Evolutionary conservation across 2,797 vertebrate genomes (phyloP).

Genomic region (Lateolabrax maculatus): DNA sequence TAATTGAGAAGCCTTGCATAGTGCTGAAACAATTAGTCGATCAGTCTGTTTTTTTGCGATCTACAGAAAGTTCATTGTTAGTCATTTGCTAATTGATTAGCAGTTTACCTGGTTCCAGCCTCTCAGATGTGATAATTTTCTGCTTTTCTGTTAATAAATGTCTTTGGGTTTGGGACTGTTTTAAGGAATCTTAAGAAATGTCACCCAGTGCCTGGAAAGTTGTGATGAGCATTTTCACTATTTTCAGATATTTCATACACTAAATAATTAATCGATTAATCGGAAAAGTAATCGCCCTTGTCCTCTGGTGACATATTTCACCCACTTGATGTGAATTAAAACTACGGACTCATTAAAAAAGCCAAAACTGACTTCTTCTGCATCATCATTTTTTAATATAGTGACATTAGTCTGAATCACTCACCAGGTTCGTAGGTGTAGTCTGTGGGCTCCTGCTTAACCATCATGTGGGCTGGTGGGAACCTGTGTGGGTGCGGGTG

Average conservation of each 20-base stretch:
- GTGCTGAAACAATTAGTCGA: no score
- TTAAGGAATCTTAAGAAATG: no score
- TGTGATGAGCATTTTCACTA: not conserved
- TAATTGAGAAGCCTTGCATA: not conserved
- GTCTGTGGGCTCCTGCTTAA: constrained; percentile 96
- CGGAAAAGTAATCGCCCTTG: no score
- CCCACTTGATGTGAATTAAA: no score
- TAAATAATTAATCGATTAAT: no score
- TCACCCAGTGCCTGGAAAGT: no score
- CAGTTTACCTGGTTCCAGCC: no score
- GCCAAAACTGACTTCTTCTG: not conserved
- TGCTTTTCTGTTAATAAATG: not conserved
- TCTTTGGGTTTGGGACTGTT: not conserved
- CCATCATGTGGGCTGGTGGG: constrained; percentile 90
- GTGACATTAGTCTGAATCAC: constrained; percentile 22
- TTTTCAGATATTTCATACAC: not conserved
- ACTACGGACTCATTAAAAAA: not conserved
- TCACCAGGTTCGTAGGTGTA: constrained; percentile 93
- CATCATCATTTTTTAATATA: not conserved
- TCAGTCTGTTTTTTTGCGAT: no score
- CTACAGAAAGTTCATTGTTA: not conserved
- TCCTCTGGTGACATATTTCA: no score
- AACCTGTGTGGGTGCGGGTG: constrained; percentile 83
- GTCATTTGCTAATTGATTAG: not conserved
- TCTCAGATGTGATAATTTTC: not conserved